Base-by-base conservation (phyloP, 2,113 vertebrate species). In the Trichomycterus rosablanca region DNA sequence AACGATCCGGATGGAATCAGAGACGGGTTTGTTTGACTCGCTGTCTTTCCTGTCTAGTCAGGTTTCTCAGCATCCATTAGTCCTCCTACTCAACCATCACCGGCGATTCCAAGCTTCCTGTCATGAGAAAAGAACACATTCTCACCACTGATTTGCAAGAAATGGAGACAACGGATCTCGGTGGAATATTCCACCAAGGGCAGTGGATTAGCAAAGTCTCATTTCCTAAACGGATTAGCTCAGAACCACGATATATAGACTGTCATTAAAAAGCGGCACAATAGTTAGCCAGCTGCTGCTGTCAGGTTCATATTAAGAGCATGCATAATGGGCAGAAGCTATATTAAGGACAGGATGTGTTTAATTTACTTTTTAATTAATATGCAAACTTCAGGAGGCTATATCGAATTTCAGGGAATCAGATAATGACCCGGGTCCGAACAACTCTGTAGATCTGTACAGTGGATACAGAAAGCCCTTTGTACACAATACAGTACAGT, bases 41-140 rank as follows among this genome's bases (percentile, higher is more conserved):
- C 39, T 1, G 64, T 60, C 71, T 57, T 19, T 32, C 22, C 32
- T 70, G 73, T 77, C 77, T 16, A 28, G 12, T 72, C 15, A 4
- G 5, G 67, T 77, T 78, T 68, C 26, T 56, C 32, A 12, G 34
- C 15, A 43, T 44, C 26, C 37, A 35, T 73, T 66, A 70, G 49
- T 11, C 24, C 45, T 2, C 8, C 48, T 69, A 32, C 61, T 15
- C 28, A 53, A 24, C 44, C 40, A 32, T 54, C 61, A 44, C 42
- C 9, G 5, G 20, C 5, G 35, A 54, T 63, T 63, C 44, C 39
- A 54, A 45, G 14, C 26, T 32, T 19, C 9, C 8, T 35, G 19
- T 20, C 12, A 14, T 19, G 32, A 35, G 5, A 19, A 15, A 11
- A 34, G 18, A 30, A 1, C 9, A 18, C 34, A 20, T 23, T 32